phyloP scores from a whole-genome alignment of 2,113 vertebrate genomes.

The Coturnix japonica region DNA sequence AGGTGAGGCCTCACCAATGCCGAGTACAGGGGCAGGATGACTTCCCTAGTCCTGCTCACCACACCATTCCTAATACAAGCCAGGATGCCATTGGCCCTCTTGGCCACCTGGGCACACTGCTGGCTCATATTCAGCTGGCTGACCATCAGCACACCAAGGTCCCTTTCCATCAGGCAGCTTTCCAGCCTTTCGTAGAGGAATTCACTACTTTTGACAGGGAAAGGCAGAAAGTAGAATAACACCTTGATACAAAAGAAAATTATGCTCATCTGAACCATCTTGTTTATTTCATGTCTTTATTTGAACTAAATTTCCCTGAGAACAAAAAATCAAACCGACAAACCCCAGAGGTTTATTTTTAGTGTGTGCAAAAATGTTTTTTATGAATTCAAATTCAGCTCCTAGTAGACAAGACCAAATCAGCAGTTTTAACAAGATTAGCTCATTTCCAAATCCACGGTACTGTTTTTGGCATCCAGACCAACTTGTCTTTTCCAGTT shows the following conservation, averaged over 20 bases:
- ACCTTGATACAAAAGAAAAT: neutral
- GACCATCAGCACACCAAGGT: too few species aligned
- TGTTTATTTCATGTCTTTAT: neutral
- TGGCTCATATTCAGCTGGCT: too few species aligned
- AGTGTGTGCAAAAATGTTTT: neutral
- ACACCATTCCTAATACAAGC: too few species aligned
- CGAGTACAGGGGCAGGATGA: too few species aligned
- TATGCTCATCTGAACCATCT: neutral
- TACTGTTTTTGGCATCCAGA: constrained; percentile 13
- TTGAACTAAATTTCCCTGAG: constrained; percentile 8
- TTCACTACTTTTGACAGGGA: neutral
- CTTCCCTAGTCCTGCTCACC: too few species aligned
- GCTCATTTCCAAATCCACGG: constrained; percentile 15
- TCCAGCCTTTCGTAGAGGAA: neutral
- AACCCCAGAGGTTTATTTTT: neutral
- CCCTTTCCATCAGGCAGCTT: too few species aligned
- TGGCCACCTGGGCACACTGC: too few species aligned
- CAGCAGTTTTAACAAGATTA: constrained; percentile 7
- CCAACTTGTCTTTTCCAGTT: neutral
- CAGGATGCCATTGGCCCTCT: too few species aligned
- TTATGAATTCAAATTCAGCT: neutral
- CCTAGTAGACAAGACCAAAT: neutral
- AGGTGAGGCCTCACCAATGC: too few species aligned
- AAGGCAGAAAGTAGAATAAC: neutral
- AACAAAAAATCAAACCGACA: neutral